These are phyloP conservation scores for Heteromyza rotundicornis DNA, from an alignment of 2,888 invertebrate species.

Conservation along the genomic window DNA sequence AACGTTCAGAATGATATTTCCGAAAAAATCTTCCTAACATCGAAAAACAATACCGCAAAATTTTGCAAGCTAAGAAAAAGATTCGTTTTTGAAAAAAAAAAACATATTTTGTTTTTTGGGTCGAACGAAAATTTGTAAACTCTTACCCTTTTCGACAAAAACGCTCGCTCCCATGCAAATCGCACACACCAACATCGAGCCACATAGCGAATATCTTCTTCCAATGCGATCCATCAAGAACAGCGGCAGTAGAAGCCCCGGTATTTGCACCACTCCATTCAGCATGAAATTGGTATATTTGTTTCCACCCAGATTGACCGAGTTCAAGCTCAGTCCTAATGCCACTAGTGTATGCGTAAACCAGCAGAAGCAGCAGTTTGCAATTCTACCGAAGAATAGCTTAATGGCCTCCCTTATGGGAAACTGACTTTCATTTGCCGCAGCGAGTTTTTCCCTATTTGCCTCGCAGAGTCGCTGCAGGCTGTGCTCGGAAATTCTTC, in stretches of 20 bases:
- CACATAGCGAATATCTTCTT: constrained; percentile 69
- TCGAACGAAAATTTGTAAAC: too few relatives aligned
- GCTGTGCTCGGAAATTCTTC: constrained; percentile 41
- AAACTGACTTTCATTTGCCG: constrained; percentile 45
- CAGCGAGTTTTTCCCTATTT: constrained; percentile 42
- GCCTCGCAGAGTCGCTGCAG: constrained; percentile 39
- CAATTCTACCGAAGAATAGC: constrained; percentile 47
- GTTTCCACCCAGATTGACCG: constrained; percentile 75
- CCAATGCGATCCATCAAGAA: constrained; percentile 71
- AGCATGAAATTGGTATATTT: constrained; percentile 77
- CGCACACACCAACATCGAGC: constrained; percentile 69
- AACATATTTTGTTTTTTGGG: too few relatives aligned
- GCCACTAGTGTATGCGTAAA: constrained; percentile 80
- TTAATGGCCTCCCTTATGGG: constrained; percentile 44
- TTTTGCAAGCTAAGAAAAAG: too few relatives aligned
- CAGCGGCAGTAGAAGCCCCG: constrained; percentile 72
- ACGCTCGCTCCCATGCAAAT: constrained; percentile 54
- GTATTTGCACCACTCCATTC: constrained; percentile 69
- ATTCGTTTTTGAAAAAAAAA: too few relatives aligned
- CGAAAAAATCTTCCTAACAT: too few relatives aligned
- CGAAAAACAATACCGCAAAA: too few relatives aligned
- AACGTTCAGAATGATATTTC: too few relatives aligned
- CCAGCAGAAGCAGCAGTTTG: constrained; percentile 79
- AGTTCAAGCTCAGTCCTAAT: constrained; percentile 79
- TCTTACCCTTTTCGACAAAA: constrained; percentile 46